phyloP scores from a whole-genome alignment of 2,888 invertebrate genomes.

The Protophormia terraenovae region DNA sequence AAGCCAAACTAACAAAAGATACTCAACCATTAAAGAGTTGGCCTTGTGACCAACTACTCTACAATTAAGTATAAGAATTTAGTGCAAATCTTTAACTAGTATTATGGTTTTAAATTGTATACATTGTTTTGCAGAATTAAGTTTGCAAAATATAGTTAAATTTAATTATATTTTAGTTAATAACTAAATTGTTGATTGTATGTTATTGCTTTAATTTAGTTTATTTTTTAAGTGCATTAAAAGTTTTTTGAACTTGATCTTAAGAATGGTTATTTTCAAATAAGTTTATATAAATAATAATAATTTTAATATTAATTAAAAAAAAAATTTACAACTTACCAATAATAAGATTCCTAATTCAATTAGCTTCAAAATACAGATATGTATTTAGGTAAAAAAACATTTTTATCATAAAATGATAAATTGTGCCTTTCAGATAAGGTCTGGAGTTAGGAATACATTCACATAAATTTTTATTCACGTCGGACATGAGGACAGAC shows the following conservation, averaged over 20 bases:
- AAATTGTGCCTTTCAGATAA: no score
- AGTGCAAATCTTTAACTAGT: background rate
- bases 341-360: no score
- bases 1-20: background rate
- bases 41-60: constrained; percentile 2
- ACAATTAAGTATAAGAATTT: constrained; percentile 11
- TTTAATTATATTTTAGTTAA: background rate
- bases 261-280: background rate
- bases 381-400: no score
- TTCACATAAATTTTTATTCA: no score
- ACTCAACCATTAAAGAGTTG: background rate
- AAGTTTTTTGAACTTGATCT: constrained; percentile 24
- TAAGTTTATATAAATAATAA: background rate
- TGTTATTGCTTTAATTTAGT: background rate
- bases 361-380: no score
- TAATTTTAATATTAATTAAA: no score
- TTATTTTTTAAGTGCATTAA: background rate
- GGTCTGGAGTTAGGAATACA: no score
- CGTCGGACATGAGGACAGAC: no score
- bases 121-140: background rate
- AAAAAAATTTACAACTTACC: no score
- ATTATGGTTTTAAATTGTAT: background rate
- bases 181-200: background rate
- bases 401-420: no score
- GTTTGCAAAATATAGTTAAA: constrained; percentile 1